Evolutionary conservation across 2,888 invertebrate genomes (phyloP).

Genomic region (Drosophila aldrichi): DNA sequence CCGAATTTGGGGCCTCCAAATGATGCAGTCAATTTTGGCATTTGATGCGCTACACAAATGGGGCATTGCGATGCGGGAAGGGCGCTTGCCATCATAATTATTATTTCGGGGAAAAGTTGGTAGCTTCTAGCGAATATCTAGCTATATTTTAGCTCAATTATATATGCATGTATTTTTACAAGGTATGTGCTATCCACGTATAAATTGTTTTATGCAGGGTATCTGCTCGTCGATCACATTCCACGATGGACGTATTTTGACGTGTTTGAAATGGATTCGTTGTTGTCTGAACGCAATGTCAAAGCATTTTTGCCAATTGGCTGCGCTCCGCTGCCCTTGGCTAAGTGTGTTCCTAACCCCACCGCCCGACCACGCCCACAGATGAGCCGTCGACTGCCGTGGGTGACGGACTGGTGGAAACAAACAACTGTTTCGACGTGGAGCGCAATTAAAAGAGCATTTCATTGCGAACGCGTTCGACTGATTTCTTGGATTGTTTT

Average conservation of each 20-base stretch:
- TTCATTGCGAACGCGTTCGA: constrained; percentile 22
- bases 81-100: neutral
- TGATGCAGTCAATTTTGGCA: constrained; percentile 11
- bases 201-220: neutral
- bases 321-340: constrained; percentile 24
- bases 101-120: too few relatives aligned
- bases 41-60: neutral
- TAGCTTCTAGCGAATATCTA: too few relatives aligned
- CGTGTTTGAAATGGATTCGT: constrained; percentile 1
- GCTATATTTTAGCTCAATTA: too few relatives aligned
- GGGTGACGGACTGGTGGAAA: constrained; percentile 11
- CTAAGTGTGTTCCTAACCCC: neutral
- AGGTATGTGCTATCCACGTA: neutral
- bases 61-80: neutral
- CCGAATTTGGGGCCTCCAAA: constrained; percentile 3
- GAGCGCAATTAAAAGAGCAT: constrained; percentile 54
- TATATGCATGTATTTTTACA: neutral
- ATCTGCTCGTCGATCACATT: neutral
- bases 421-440: constrained; percentile 27
- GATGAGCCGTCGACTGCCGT: neutral
- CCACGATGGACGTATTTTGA: neutral
- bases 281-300: constrained; percentile 26
- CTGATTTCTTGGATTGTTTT: constrained; percentile 52
- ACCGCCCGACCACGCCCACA: neutral
- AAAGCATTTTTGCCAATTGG: constrained; percentile 63